Percentiles rank a stretch among this genome's conserved stretches.
phyloP scores from a whole-genome alignment of 2,888 invertebrate species.

The Cephonodes hylas region DNA sequence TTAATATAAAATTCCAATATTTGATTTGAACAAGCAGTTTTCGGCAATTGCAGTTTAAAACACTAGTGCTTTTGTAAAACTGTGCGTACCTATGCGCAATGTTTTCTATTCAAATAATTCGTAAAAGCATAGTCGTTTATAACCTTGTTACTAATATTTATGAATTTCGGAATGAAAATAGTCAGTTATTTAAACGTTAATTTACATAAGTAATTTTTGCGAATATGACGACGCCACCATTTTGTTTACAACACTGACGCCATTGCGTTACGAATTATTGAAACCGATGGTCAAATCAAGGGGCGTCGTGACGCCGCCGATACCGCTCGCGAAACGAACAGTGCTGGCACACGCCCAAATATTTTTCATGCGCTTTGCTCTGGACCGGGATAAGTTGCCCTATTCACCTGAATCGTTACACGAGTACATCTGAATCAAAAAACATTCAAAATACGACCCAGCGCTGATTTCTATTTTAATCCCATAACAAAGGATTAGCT shows the following conservation, averaged over 20 bases:
- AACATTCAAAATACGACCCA: constrained; percentile 8
- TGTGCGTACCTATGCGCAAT: too few species aligned
- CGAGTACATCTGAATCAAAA: constrained; percentile 44
- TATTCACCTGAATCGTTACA: constrained; percentile 74
- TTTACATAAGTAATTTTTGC: too few species aligned
- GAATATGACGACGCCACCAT: neutral
- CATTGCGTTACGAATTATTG: constrained; percentile 62
- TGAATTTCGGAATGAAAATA: too few species aligned
- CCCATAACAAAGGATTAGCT: neutral
- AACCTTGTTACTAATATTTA: too few species aligned
- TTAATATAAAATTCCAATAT: too few species aligned
- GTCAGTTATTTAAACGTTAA: too few species aligned
- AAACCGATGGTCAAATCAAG: constrained; percentile 47
- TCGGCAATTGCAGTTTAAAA: too few species aligned
- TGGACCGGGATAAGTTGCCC: constrained; percentile 68
- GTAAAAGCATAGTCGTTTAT: too few species aligned
- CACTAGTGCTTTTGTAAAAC: too few species aligned
- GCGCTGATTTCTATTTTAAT: neutral
- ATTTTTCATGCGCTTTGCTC: constrained; percentile 68
- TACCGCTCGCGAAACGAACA: constrained; percentile 55
- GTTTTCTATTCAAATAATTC: too few species aligned
- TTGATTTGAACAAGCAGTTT: too few species aligned
- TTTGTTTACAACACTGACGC: constrained; percentile 1
- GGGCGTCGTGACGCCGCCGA: constrained; percentile 37
- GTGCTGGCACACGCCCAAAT: constrained; percentile 69